Evolutionary conservation across 2,888 invertebrate genomes (phyloP), one percentile per base, ranked within the genome.

Genomic region (Strigamia crassipes): DNA sequence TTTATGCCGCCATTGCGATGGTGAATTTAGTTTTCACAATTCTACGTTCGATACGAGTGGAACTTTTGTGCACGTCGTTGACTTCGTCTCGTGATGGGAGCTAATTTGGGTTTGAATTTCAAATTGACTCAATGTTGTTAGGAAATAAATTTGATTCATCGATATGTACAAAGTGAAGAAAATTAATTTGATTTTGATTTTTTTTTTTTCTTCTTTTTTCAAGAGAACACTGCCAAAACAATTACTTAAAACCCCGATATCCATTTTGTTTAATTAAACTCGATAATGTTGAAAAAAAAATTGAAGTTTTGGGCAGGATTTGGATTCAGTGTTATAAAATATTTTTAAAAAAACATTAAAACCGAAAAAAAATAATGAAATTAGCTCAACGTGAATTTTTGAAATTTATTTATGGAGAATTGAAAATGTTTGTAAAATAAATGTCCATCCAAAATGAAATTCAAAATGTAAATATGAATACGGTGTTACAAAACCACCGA

Each of bases 71-170:
- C 73, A 73, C 13, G 31, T 27, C 31, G 73, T 13, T 73, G 73
- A 73, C 73, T 73, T 27, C 18, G n/a, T 23, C 31, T 27, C 27
- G 15, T 73, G 73, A 73, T 31, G 73, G 6, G 31, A 23, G 73
- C n/a, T 73, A 73, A 73, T 73, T 73, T 73, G 31, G 73, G 73
- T 73, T 73, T 73, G 73, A 73, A 73, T 73, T 73, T 73, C 73
- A 27, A 73, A 73, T 73, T 27, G 73, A 73, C 31, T 73, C 73
- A 31, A 31, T 31, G 73, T 31, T 31, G 31, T 31, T 27, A 73
- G 23, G 73, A 73, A 73, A 73, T 27, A 73, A 73, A 73, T 73
- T 73, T 73, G 73, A 73, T 31, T 73, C 73, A 15, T 73, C 73
- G 31, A 73, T 31, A 31, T 27, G 73, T 46, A 56, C 18, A 56